Evolutionary conservation across 2,113 vertebrate genomes (phyloP).

Genomic region (Condylura cristata): DNA sequence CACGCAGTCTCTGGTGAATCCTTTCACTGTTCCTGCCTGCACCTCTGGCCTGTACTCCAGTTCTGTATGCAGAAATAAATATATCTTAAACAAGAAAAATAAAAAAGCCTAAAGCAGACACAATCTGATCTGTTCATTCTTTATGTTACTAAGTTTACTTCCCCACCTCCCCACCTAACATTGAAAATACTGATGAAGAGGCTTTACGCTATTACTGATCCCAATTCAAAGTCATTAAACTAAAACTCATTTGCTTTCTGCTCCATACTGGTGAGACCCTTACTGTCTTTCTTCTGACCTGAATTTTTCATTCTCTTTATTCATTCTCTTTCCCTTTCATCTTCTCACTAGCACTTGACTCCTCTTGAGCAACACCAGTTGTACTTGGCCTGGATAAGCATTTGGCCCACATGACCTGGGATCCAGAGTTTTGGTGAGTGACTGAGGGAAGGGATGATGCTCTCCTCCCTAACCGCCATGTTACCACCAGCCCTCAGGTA

Average conservation of each 20-base stretch:
- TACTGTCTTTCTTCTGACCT: background rate
- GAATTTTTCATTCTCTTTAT: background rate
- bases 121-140: background rate
- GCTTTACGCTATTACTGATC: background rate
- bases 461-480: background rate
- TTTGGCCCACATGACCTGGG: background rate
- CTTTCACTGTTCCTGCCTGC: too few species aligned
- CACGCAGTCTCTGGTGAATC: too few species aligned
- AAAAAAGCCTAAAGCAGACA: too few species aligned
- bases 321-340: background rate
- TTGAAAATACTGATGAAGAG: background rate
- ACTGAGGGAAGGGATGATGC: background rate
- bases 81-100: too few species aligned
- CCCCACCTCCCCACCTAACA: background rate
- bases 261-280: background rate
- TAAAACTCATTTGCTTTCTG: background rate
- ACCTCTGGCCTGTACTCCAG: too few species aligned
- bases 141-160: background rate
- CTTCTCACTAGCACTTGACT: background rate
- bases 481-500: background rate
- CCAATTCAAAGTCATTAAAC: background rate
- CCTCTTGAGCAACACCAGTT: background rate
- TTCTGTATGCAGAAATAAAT: too few species aligned
- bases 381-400: background rate
- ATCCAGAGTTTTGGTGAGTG: background rate